Conservation (phyloP, 2,888 invertebrate species). For the Eugnorisma glareosa region DNA sequence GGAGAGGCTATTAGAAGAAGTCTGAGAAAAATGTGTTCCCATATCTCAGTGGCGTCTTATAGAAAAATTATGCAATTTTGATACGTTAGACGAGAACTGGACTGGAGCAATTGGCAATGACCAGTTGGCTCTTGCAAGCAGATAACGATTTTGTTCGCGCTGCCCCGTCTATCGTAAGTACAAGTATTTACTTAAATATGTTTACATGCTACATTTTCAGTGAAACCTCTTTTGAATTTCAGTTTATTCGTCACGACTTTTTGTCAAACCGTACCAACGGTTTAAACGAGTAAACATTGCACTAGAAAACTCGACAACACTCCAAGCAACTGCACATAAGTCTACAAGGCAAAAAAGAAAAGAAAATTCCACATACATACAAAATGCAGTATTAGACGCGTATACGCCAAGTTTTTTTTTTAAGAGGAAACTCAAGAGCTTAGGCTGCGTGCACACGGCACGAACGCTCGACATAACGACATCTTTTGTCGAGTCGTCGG, state of each 20-base stretch:
- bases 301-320: constrained; percentile 41
- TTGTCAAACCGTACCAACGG: constrained; percentile 1
- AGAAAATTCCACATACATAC: constrained; percentile 35
- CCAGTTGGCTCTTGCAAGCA: background rate
- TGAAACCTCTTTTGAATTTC: constrained; percentile 3
- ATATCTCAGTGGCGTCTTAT: background rate
- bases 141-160: background rate
- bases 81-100: background rate
- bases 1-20: background rate
- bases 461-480: constrained; percentile 77
- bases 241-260: background rate
- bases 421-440: constrained; percentile 68
- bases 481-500: constrained; percentile 80
- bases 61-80: background rate
- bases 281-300: constrained; percentile 43
- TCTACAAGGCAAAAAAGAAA: constrained; percentile 51
- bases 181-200: background rate
- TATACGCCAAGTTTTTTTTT: constrained; percentile 66
- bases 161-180: background rate
- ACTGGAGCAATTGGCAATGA: background rate
- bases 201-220: background rate
- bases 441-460: constrained; percentile 65
- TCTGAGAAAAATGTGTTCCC: background rate
- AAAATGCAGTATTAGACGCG: constrained; percentile 61
- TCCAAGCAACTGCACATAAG: constrained; percentile 35